Percentiles rank a stretch among this genome's conserved stretches.
These are phyloP conservation scores for Sigmodon hispidus DNA, from an alignment of 2,113 vertebrate species.

Conservation along the genomic window DNA sequence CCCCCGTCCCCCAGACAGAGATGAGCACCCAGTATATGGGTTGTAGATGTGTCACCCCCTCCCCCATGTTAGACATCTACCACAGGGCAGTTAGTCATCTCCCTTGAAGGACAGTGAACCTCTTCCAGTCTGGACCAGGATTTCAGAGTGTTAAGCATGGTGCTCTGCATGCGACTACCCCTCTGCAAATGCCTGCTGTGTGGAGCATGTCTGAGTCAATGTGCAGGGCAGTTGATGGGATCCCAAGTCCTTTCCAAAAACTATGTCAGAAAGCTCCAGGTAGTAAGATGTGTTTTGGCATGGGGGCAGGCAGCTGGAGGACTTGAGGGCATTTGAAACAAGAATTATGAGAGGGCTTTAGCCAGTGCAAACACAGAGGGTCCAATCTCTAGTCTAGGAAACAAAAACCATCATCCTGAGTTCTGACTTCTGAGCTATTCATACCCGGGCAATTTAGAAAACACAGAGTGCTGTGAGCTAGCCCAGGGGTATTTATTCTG, in stretches of 20 bases:
- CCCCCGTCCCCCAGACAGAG: background rate
- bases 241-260: background rate
- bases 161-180: accelerated
- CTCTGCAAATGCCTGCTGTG: background rate
- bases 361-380: background rate
- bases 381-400: background rate
- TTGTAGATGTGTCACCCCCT: background rate
- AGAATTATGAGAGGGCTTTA: background rate
- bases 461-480: background rate
- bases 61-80: too few relatives aligned
- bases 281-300: background rate
- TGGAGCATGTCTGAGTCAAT: background rate
- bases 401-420: background rate
- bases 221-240: background rate
- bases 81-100: background rate
- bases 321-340: background rate
- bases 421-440: background rate
- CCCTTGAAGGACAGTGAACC: background rate
- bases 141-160: background rate
- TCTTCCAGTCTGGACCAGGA: background rate
- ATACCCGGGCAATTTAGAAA: background rate
- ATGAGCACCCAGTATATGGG: background rate
- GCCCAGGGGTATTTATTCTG: background rate
- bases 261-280: background rate
- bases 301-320: background rate